Evolutionary conservation across 2,113 vertebrate genomes (phyloP).

Genomic region (Leucopsar rothschildi): DNA sequence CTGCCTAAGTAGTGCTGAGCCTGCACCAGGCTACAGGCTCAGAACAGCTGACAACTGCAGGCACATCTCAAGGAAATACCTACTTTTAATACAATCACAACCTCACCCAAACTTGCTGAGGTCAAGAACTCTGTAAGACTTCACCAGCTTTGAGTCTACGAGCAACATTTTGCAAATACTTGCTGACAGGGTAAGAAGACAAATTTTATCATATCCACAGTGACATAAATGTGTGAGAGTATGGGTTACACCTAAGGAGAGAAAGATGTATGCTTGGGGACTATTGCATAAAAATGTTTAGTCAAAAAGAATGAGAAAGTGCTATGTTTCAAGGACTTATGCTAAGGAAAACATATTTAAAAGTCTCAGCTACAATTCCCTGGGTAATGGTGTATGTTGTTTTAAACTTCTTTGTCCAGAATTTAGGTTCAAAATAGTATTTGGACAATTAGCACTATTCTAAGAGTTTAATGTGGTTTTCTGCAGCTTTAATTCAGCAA

Average conservation of each 20-base stretch:
- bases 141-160: neutral
- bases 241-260: neutral
- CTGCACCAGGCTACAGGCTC: neutral
- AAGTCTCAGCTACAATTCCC: neutral
- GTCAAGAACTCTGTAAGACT: neutral
- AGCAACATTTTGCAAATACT: neutral
- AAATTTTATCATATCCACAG: neutral
- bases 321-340: neutral
- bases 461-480: neutral
- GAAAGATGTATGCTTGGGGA: neutral
- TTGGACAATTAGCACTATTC: neutral
- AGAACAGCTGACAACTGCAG: neutral
- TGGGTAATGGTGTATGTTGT: neutral
- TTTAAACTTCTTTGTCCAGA: neutral
- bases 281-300: neutral
- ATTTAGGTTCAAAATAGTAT: neutral
- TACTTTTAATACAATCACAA: neutral
- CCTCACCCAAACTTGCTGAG: neutral
- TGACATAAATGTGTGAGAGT: neutral
- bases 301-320: neutral
- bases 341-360: neutral
- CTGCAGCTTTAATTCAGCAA: neutral
- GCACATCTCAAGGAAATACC: rapidly evolving
- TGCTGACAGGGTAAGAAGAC: neutral
- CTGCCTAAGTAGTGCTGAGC: neutral